A percentile compares a stretch with the other conserved stretches of the same genome.
These are phyloP conservation scores for Zaprionus davidi DNA, from an alignment of 1,140 invertebrate genomes.

Conservation along the genomic window DNA sequence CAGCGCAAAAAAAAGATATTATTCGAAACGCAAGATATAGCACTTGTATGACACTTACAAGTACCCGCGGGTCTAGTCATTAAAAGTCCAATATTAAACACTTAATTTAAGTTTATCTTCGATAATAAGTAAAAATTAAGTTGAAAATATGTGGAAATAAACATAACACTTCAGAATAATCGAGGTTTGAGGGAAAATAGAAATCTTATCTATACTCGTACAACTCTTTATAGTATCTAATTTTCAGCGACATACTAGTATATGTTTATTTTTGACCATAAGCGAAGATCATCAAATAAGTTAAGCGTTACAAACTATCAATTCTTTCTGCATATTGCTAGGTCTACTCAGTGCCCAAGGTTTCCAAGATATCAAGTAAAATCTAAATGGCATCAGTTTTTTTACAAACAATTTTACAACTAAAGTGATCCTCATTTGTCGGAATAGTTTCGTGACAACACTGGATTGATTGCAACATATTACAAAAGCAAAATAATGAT, in stretches of 20 bases:
- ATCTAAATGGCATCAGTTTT: not conserved
- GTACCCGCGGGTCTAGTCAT: not conserved
- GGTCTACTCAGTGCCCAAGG: too few species aligned
- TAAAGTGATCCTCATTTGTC: not conserved
- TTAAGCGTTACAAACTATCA: too few species aligned
- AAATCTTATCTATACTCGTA: too few species aligned
- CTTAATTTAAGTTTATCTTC: not conserved
- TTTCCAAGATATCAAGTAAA: not conserved
- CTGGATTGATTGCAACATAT: not conserved
- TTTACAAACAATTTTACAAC: not conserved
- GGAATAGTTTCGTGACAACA: not conserved
- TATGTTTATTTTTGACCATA: too few species aligned
- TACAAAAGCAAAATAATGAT: conserved; percentile 17
- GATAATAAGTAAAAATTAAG: not conserved
- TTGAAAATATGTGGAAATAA: not conserved
- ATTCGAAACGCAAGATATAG: conserved; percentile 3
- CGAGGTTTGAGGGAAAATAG: not conserved
- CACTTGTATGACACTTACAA: conserved; percentile 10
- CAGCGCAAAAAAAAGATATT: not conserved
- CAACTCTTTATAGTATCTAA: too few species aligned
- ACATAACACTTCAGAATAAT: not conserved
- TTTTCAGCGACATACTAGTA: too few species aligned
- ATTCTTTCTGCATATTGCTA: too few species aligned
- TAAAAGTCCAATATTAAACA: not conserved
- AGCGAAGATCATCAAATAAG: too few species aligned